phyloP scores from a whole-genome alignment of 2,113 vertebrate species.

The Oreochromis niloticus region DNA sequence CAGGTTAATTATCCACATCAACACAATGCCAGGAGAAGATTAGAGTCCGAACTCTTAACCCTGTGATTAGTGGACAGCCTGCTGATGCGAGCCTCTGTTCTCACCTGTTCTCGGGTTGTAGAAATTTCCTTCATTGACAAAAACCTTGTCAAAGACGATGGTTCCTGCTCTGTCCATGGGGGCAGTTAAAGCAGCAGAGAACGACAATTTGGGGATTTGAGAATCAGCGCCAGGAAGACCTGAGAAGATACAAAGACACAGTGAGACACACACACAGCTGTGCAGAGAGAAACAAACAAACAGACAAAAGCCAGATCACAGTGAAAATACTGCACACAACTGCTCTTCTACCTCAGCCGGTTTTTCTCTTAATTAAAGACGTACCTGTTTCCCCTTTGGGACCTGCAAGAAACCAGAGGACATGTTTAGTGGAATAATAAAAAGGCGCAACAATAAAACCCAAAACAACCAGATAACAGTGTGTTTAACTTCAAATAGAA shows the following conservation, averaged over 20 bases:
- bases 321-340: not conserved
- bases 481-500: not conserved
- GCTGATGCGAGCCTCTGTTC: accelerated
- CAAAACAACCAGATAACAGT: not conserved
- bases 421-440: not conserved
- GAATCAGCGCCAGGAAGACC: constrained; percentile 77
- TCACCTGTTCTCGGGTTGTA: constrained; percentile 83
- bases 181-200: constrained; percentile 84
- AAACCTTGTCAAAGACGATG: constrained; percentile 84
- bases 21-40: not conserved
- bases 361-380: not conserved
- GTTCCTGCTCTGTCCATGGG: constrained; percentile 79
- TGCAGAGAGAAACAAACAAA: not conserved
- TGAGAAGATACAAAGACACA: constrained; percentile 30
- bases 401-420: constrained; percentile 67
- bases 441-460: not conserved
- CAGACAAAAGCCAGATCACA: not conserved
- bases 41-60: not conserved
- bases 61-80: not conserved
- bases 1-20: not conserved
- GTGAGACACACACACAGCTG: not conserved
- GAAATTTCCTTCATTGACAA: constrained; percentile 84
- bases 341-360: not conserved
- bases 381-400: constrained; percentile 81
- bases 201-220: constrained; percentile 74